Base-by-base conservation (phyloP, 2,113 vertebrate genomes). In the Antennarius striatus region DNA sequence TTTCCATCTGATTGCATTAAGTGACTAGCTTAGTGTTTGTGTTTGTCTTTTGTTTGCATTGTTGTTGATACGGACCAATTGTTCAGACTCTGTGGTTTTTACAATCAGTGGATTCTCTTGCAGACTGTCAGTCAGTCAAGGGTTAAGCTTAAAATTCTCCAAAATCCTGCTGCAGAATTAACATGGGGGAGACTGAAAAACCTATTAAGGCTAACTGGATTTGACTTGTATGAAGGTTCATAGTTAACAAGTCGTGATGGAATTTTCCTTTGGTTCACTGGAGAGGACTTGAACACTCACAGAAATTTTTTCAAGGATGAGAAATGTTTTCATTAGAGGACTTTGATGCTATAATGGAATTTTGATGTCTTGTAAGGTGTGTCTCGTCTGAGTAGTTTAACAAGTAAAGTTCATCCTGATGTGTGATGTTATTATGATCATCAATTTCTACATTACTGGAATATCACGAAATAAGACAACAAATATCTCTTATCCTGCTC, bases 161-260 rank as follows among this genome's bases (percentile, higher is more conserved):
- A 64, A 84, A 73, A 66, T 65, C 68, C 49, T 52, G 71, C 64
- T 64, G 56, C 51, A 49, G 75, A 88, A 88, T 81, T 80, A 76
- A 62, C 73, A 82, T 80, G 52, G 59, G 29, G 12, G 71, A 80
- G 77, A 89, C 88, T 89, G 84, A 73, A 81, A 68, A 80, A 77
- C 86, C 53, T 75, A 75, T 79, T 82, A 55, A 86, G 62, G 51
- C 64, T 83, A 87, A 88, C 69, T 76, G 74, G 81, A 79, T 52
- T 53, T 81, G 88, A 84, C 86, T 80, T 58, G 71, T 71, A 65
- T 53, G 52, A 17, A 51, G 63, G 74, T 57, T 83, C 85, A 85
- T 86, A 46, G 82, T 84, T 86, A 83, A 85, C 76, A 40, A 84
- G 71, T 68, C 57, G 1, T 56, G 73, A 73, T 79, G 66, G 78